Percentiles rank a stretch among this genome's conserved stretches.
Conservation (phyloP, 2,888 invertebrate species). For the Hemistola chrysoprasaria region DNA sequence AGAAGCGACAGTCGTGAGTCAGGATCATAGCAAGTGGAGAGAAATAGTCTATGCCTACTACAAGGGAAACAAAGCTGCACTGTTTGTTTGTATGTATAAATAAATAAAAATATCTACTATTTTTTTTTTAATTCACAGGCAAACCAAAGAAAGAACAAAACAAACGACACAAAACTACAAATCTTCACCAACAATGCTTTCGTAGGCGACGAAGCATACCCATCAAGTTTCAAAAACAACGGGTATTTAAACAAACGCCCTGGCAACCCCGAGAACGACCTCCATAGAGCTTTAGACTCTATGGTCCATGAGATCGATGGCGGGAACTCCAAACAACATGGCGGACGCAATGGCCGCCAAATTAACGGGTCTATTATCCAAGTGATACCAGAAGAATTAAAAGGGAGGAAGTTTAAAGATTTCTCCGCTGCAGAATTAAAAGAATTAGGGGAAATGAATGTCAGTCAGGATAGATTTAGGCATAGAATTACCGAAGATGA, state of each 20-base stretch:
- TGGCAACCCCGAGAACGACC: constrained; percentile 57
- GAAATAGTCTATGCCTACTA: too few relatives aligned
- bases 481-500: constrained; percentile 58
- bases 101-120: too few relatives aligned
- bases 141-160: constrained; percentile 40
- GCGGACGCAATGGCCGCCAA: constrained; percentile 22
- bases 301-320: constrained; percentile 58
- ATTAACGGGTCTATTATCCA: constrained; percentile 22
- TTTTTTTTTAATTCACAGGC: constrained; percentile 30
- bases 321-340: constrained; percentile 25
- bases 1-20: too few relatives aligned
- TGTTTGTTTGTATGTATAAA: too few relatives aligned
- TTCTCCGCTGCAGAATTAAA: constrained; percentile 54
- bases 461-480: constrained; percentile 62
- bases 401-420: constrained; percentile 62
- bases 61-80: too few relatives aligned
- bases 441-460: constrained; percentile 59
- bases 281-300: constrained; percentile 60
- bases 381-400: constrained; percentile 47
- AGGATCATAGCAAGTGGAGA: too few relatives aligned
- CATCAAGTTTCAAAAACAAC: constrained; percentile 39
- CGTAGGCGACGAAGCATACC: constrained; percentile 30
- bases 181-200: constrained; percentile 57
- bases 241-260: constrained; percentile 62
- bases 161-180: constrained; percentile 38